Base-by-base conservation (phyloP, 1,140 invertebrate genomes). In the Potamilus streckersoni region DNA sequence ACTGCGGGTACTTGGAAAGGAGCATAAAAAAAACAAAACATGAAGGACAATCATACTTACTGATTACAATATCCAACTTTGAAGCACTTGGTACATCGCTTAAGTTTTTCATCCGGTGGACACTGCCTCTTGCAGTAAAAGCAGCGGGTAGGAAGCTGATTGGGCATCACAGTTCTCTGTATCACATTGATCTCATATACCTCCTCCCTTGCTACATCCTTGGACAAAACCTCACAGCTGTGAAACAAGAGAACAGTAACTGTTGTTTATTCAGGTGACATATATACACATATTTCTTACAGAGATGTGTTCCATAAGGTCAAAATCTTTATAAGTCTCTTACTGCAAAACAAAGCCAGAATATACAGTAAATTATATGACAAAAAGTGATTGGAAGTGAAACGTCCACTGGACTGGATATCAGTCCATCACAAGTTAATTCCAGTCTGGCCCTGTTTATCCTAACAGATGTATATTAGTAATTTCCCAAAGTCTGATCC, bases 31-130 rank as follows among this genome's bases (percentile, higher is more conserved):
- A 19, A 49, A 23, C 11, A 38, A 67, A 27, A 49, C 38, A 56
- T 49, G 56, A 19, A 17, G 19, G 56, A 56, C 31, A 71, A 38
- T 31, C 19, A 20, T 19, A 88, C 85, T 87, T 81, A 91, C 90
- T 87, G 85, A 80, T 91, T 85, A 84, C 91, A 91, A 83, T 91
- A 91, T 73, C 89, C 87, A 13, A 87, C 89, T 82, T 88, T 87
- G 71, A 82, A 87, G 81, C 91, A 91, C 64, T 89, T 89, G 38
- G 86, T 90, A 80, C 91, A 91, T 58, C 90, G 76, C 73, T 89
- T 89, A 13, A 91, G 83, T 71, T 86, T 88, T 31, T 71, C 77
- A 63, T 82, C 84, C 23, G 83, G 87, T 19, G 79, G 74, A 78
- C 81, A 82, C 12, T 81, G 81, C 68, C 85, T 84, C 69, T 85